Base-by-base conservation (phyloP, 1,140 invertebrate species). In the Cardiocondyla obscurior region DNA sequence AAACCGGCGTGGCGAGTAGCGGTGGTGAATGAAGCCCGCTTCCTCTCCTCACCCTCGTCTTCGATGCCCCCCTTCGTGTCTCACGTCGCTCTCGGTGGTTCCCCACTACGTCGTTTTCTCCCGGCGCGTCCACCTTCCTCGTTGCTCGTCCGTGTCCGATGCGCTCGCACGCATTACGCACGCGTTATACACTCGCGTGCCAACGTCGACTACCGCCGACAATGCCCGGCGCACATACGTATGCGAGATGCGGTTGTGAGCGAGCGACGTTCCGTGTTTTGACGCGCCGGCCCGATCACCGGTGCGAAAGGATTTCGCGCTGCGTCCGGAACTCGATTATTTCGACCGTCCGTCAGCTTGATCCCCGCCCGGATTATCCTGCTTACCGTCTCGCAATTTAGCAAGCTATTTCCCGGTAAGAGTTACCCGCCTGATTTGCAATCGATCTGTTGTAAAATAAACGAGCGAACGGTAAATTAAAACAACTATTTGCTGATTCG, bases 11-110 rank as follows among this genome's bases (percentile, higher is more conserved):
- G 73, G 58, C 73, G 73, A 33, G 42, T 65, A 42, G 57, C 83
- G 53, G 70, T 72, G 64, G 83, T 87, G 85, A 84, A 88, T 86
- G 85, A 85, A 86, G 83, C 53, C 49, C 81, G 81, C 28, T 67
- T n/a, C 73, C 69, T 51, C 67, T 62, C 76, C 82, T 60, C 62
- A 30, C 16, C 53, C 44, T 25, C 28, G 19, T 58, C 53, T 10
- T 39, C 33, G 64, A 16, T 51, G 44, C 51, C 36, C 44, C 58
- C 30, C 36, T 22, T 25, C 28, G 46, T 19, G 58, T 62, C 39
- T 62, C 33, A 42, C 58, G 46, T 46, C 46, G 60, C 46, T 12
- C 30, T 49, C 25, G 33, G 58, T 1, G 0, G 2, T 4, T 10
- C 22, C 39, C 33, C 39, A 7, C 25, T 22, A 6, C 70, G 0